Percentiles rank a stretch among this genome's conserved stretches.
Conservation (phyloP, 2,797 vertebrate species). For the Sebastes aleutianus region DNA sequence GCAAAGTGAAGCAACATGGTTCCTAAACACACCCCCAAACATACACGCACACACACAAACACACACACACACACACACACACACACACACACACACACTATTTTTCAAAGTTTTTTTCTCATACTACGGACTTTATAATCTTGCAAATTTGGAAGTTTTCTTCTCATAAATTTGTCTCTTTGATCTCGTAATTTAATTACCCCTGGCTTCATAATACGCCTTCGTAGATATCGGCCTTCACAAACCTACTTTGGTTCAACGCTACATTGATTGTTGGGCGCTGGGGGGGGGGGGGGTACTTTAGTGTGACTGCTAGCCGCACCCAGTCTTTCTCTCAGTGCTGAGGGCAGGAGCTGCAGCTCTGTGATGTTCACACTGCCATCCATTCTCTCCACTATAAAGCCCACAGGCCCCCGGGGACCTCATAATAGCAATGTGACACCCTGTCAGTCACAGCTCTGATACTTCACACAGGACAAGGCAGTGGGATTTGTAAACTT, state of each 20-base stretch:
- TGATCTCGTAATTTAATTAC: too few species aligned
- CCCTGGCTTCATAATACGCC: too few species aligned
- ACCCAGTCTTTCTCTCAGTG: neutral
- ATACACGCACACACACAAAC: too few species aligned
- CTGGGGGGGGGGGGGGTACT: neutral
- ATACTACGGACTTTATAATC: too few species aligned
- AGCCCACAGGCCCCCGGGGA: conserved; percentile 29
- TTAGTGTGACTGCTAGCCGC: conserved; percentile 1
- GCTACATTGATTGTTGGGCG: neutral
- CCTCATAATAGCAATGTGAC: conserved; percentile 58
- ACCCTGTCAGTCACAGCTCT: conserved; percentile 66
- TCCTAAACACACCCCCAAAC: too few species aligned
- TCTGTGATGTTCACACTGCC: conserved; percentile 45
- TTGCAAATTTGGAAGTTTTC: too few species aligned
- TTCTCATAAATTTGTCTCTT: too few species aligned
- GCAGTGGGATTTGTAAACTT: neutral
- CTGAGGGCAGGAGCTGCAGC: conserved; percentile 27
- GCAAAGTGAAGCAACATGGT: too few species aligned
- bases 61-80: too few species aligned
- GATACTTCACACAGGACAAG: conserved; percentile 2
- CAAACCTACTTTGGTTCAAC: neutral
- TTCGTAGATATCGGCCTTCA: neutral
- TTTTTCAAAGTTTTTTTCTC: too few species aligned
- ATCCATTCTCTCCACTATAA: conserved; percentile 13
- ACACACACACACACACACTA: too few species aligned